Evolutionary conservation across 2,113 vertebrate genomes (phyloP), one percentile per base, ranked within the genome.

Genomic region (Apodemus speciosus): DNA sequence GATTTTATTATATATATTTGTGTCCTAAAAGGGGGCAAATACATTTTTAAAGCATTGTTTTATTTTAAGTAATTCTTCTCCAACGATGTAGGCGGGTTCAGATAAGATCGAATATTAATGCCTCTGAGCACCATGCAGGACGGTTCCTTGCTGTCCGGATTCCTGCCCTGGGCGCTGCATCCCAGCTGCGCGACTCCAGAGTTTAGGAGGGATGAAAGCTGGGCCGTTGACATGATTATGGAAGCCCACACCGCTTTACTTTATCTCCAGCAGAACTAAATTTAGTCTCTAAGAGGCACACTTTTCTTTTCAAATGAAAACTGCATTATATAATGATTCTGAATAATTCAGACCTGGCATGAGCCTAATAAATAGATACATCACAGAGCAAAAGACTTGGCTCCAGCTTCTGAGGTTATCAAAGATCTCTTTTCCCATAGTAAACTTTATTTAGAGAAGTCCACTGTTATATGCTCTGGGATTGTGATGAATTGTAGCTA

Each of bases 261-360:
- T 83, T 95, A 53, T 43, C 79, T 93, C 94, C 58, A 88, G 69
- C 46, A 93, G 84, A 85, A 84, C 90, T 23, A 38, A 92, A 96
- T 96, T 97, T 95, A 95, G 85, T 96, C 3, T 64, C 30, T 92
- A 3, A 3, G 79, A 97, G 81, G 21, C 75, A 64, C 9, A 0
- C 0, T 80, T 92, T 92, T 88, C 18, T 71, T 91, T 73, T 73
- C 46, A 85, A 94, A 95, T 93, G 90, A 95, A 96, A 97, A 69
- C 89, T 79, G 38, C 21, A 20, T 75, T 32, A 9, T 79, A 84
- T 86, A 92, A 89, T 93, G 77, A 79, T 71, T 77, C 14, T 97
- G 83, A 97, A 95, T 97, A 97, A 97, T 88, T 97, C 75, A 97
- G 15, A 95, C 95, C 58, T 40, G 86, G n/a, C 80, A 77, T 62